Percentiles rank a stretch among this genome's conserved stretches.
phyloP scores from a whole-genome alignment of 2,113 vertebrate species.

The Syngnathus typhle region DNA sequence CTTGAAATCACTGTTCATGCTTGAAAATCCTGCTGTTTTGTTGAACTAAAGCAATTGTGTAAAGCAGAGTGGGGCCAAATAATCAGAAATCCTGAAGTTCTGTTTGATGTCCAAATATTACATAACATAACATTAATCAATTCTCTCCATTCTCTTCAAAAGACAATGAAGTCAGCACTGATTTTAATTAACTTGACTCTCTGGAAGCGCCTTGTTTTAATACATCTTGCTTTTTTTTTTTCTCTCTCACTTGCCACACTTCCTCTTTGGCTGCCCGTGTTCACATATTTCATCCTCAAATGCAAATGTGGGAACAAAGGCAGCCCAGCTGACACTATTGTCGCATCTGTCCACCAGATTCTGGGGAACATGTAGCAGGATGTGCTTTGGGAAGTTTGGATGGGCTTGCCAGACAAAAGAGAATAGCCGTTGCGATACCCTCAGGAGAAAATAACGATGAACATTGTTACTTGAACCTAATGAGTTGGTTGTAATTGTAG shows the following conservation, averaged over 20 bases:
- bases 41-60: too few species aligned
- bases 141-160: background rate
- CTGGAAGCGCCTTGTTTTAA: background rate
- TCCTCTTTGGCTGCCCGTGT: background rate
- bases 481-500: background rate
- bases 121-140: too few species aligned
- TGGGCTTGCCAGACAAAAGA: conserved; percentile 1
- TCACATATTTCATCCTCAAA: conserved; percentile 7
- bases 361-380: conserved; percentile 9
- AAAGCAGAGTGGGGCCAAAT: too few species aligned
- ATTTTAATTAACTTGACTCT: background rate
- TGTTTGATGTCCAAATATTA: background rate
- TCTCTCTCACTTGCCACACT: conserved; percentile 1
- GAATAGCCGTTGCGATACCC: background rate
- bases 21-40: too few species aligned
- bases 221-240: background rate
- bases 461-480: background rate
- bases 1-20: too few species aligned
- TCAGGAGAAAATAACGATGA: background rate
- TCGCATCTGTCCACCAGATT: conserved; percentile 39
- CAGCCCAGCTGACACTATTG: background rate
- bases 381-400: conserved; percentile 31
- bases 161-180: background rate
- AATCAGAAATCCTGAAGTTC: background rate
- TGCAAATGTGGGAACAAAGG: conserved; percentile 4